Evolutionary conservation across 2,797 vertebrate genomes (phyloP), one percentile per base, ranked within the genome.

Genomic region (Moxostoma hubbsi): DNA sequence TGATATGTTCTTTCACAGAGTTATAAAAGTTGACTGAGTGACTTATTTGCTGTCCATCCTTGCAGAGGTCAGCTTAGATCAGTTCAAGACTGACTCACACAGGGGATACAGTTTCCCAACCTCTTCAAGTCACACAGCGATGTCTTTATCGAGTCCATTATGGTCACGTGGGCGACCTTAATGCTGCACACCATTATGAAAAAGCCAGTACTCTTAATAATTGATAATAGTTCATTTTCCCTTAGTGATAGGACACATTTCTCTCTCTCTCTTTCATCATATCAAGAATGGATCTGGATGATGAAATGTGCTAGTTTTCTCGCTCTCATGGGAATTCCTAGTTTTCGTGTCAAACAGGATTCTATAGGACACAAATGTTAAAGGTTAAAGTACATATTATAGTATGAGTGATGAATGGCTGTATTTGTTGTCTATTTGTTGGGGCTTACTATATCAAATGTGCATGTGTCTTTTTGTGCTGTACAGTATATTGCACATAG

Each of bases 181-280:
- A 68, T 53, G 58, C 16, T 77, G 70, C 24, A 43, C 71, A 47
- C 59, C 50, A 24, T 80, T 79, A 78, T 81, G 75, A 83, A 85
- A 82, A 81, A 71, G 77, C 78, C 67, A 64, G 73, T 81, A 70
- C 76, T 78, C 73, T 43, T 45, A 85, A 80, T 75, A 79, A 85
- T 83, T 83, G 57, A 82, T 79, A 71, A 79, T 36, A 50, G 46
- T 73, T 82, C 46, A 84, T 82, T 78, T 80, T 73, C 66, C 63
- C 63, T 49, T 62, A 54, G 63, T 50, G 43, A 74, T 62, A n/a
- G 53, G 66, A 63, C 65, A 13, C 15, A 24, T 63, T 54, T 68
- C 51, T 57, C 54, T 70, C 64, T 46, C 43, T 51, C 8, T 43
- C 49, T 61, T 16, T 73, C 78, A 57, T 66, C 55, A 61, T 61